Base-by-base conservation (phyloP, 2,888 invertebrate genomes). In the Urechis unicinctus region DNA sequence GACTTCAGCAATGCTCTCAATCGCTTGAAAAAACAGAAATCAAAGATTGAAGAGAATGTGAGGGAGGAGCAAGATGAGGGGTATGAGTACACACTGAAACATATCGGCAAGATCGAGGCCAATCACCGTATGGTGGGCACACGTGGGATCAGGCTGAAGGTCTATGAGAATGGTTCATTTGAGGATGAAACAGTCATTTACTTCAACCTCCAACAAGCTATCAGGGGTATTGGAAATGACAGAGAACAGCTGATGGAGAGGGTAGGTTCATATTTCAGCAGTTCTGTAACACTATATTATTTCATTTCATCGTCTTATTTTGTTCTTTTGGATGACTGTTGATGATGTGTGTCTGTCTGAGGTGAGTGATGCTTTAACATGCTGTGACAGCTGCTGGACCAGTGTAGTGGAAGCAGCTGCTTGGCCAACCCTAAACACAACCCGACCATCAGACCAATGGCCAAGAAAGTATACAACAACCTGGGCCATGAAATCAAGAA, bases 331-430 rank as follows among this genome's bases (percentile, higher is more conserved):
- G 13, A 45, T 48, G 31, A 50, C 6, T 6, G 6, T 13, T 46
- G 17, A 42, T 41, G 6, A 21, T 25, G 6, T 25, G 17, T 42
- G 41, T 46, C 47, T 63, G 64, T 22, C n/a, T n/a, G n/a, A n/a
- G n/a, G n/a, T n/a, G n/a, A n/a, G n/a, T n/a, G n/a, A n/a, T n/a
- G n/a, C n/a, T n/a, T n/a, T n/a, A n/a, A n/a, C n/a, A n/a, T n/a
- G n/a, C n/a, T n/a, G n/a, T n/a, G n/a, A n/a, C 65, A 76, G 75
- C 62, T 77, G 21, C 58, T 76, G 41, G 77, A 77, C 65, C 72
- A 64, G 53, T 65, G 60, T 46, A 57, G 61, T 41, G 21, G 24
- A 52, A 58, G 43, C 57, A 66, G 28, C 54, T 65, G 31, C 52
- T 61, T 52, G 65, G 66, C 50, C 60, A 65, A 51, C 61, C 65